phyloP scores from a whole-genome alignment of 2,888 invertebrate genomes.

The Dynastes grantii region DNA sequence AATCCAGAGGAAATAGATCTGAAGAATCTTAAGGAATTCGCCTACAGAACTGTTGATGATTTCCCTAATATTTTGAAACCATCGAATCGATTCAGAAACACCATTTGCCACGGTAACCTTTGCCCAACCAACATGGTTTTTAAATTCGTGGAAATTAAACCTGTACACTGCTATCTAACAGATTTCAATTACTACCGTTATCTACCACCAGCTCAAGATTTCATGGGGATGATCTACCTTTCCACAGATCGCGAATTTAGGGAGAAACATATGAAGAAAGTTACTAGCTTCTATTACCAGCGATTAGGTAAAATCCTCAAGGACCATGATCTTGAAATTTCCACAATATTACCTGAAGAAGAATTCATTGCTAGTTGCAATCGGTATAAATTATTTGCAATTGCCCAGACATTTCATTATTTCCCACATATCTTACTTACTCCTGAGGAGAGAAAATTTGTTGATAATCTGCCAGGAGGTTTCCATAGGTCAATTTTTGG shows the following conservation, averaged over 20 bases:
- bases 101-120: not conserved
- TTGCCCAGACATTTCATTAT: not conserved
- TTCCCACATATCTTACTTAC: not conserved
- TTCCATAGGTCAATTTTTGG: too few species aligned
- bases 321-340: not conserved
- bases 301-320: not conserved
- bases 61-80: not conserved
- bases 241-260: not conserved
- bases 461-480: too few species aligned
- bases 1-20: not conserved
- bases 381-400: not conserved
- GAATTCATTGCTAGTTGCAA: not conserved
- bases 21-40: not conserved
- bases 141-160: not conserved
- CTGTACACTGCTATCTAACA: not conserved
- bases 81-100: not conserved
- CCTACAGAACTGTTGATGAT: not conserved
- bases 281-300: not conserved
- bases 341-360: not conserved
- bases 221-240: not conserved
- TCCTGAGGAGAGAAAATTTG: too few species aligned
- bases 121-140: not conserved
- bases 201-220: not conserved
- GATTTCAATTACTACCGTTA: not conserved
- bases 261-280: not conserved